These are phyloP conservation scores for Halocynthia aurantium DNA, from an alignment of 23 tunicate genomes.

Conservation along the genomic window DNA sequence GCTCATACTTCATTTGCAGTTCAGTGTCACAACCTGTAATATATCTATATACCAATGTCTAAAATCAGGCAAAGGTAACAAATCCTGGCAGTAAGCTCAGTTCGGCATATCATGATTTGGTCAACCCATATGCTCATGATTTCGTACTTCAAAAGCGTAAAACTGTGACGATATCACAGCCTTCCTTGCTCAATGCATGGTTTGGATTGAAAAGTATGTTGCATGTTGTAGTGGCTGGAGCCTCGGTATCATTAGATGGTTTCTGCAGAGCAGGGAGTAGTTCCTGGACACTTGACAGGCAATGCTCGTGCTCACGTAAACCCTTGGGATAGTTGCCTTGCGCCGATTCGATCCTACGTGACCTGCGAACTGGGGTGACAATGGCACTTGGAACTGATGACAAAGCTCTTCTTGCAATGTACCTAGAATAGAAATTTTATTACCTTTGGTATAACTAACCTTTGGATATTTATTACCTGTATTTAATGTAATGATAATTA, in stretches of 20 bases:
- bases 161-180: constrained; percentile 28
- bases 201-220: constrained; percentile 47
- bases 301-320: constrained; percentile 34
- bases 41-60: too few relatives aligned
- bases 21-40: too few relatives aligned
- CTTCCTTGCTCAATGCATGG: constrained; percentile 35
- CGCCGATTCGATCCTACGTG: constrained; percentile 27
- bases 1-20: too few relatives aligned
- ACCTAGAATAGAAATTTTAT: background rate
- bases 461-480: background rate
- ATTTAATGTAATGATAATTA: background rate
- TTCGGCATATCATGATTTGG: too few relatives aligned
- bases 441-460: background rate
- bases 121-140: background rate
- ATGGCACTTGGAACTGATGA: constrained; percentile 32
- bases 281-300: constrained; percentile 27
- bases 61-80: too few relatives aligned
- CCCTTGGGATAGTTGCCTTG: constrained; percentile 35
- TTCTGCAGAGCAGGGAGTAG: constrained; percentile 13
- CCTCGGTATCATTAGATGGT: background rate
- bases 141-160: constrained; percentile 14
- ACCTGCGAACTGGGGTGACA: constrained; percentile 49
- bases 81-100: too few relatives aligned
- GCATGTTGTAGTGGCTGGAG: background rate
- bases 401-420: constrained; percentile 26